Base-by-base conservation (phyloP, 2,888 invertebrate species). In the Eupithecia vulgata region DNA sequence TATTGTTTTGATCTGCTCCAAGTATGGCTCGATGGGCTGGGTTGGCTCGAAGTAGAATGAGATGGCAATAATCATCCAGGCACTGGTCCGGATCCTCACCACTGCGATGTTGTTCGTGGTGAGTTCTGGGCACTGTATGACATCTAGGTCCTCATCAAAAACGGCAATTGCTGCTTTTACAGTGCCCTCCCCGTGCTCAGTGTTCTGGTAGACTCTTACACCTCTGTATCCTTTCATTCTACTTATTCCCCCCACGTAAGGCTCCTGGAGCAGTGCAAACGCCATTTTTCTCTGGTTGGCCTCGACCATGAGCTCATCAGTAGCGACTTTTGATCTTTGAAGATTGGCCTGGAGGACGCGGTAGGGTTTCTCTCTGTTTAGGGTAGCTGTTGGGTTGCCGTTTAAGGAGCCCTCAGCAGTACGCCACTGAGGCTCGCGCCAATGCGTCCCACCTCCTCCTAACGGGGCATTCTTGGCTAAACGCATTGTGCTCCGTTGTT, bases 141-240 rank as follows among this genome's bases (percentile, higher is more conserved):
- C 68, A 25, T 68, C 67, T 10, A 67, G 5, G 12, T 52, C 37
- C 5, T n/a, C 6, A 13, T 67, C 48, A 15, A 67, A 37, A 13
- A 67, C 57, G 10, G 57, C 67, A 12, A 67, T 37, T 15, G 67
- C 67, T 7, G 67, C 67, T 25, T 52, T 68, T 3, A 52, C 59
- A 0, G 40, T 59, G 1, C 52, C 40, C 1, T 67, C 57, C 15
- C 67, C 57, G 7, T 57, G 37, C 6, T 12, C 8, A 3, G n/a
- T 35, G 52, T 21, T 10, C 35, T 35, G 67, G 52, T n/a, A 52
- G 34, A 52, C 17, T 10, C 67, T 67, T 5, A n/a, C 13, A 10
- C 52, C 67, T 5, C 2, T 7, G 10, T 34, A 52, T 0, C 0
- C 13, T 21, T 52, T 67, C 67, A 35, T 12, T 1, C n/a, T n/a